Conservation (phyloP, 1,140 invertebrate species). For the Eurytemora carolleeae region DNA sequence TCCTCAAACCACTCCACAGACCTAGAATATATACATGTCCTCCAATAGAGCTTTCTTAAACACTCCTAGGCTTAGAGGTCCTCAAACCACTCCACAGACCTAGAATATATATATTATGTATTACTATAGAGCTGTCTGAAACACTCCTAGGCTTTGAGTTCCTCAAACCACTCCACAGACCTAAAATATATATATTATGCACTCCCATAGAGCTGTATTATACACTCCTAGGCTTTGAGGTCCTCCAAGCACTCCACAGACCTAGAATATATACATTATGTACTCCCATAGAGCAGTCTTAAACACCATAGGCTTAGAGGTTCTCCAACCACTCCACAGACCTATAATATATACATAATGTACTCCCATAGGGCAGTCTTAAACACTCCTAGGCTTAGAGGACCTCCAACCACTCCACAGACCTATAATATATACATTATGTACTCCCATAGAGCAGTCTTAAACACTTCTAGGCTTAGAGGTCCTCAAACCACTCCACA, state of each 20-base stretch:
- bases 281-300: conserved; percentile 83
- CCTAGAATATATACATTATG: too few species aligned
- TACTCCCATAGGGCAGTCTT: not conserved
- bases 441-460: conserved; percentile 79
- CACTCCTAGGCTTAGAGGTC: not conserved
- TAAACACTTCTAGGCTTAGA: conserved; percentile 68
- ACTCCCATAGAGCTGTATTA: not conserved
- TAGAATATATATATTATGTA: too few species aligned
- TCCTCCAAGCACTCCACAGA: conserved; percentile 1
- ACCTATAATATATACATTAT: too few species aligned
- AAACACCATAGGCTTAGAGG: conserved; percentile 62
- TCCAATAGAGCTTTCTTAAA: not conserved
- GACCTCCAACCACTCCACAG: not conserved
- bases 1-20: not conserved
- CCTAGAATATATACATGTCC: too few species aligned
- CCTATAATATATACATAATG: too few species aligned
- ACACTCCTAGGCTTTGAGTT: conserved; percentile 64
- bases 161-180: conserved; percentile 27
- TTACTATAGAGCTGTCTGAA: conserved; percentile 80
- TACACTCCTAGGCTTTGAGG: conserved; percentile 18
- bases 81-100: not conserved
- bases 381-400: not conserved
- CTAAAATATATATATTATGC: too few species aligned
- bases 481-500: conserved; percentile 33
- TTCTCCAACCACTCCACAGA: conserved; percentile 32